Conservation (phyloP, 2,888 invertebrate genomes). For the Apodemia hepburni region DNA sequence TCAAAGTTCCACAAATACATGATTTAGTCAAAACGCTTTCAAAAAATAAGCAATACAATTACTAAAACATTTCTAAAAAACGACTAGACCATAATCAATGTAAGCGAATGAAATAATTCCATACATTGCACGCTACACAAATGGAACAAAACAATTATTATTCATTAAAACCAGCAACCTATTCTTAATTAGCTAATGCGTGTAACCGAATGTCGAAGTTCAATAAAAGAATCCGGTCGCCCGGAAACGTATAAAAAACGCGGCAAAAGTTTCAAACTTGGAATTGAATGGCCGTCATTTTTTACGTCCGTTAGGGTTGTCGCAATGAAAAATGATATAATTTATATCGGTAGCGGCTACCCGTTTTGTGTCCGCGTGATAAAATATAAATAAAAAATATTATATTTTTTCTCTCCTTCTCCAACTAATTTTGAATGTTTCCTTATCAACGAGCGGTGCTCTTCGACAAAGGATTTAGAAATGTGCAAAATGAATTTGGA, state of each 20-base stretch:
- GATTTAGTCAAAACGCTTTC: no score
- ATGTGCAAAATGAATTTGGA: slow-evolving; percentile 32
- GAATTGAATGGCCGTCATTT: slow-evolving; percentile 76
- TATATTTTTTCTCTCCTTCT: slow-evolving; percentile 71
- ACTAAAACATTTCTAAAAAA: no score
- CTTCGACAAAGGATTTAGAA: slow-evolving; percentile 66
- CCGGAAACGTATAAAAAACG: slow-evolving; percentile 78
- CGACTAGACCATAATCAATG: no score
- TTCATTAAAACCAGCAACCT: slow-evolving; percentile 25
- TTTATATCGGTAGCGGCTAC: slow-evolving; percentile 77
- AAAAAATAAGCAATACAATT: no score
- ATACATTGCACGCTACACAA: slow-evolving; percentile 26
- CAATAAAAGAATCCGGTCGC: slow-evolving; percentile 66
- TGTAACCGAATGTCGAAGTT: slow-evolving; percentile 37
- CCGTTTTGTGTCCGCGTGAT: slow-evolving; percentile 73
- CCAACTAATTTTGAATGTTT: slow-evolving; percentile 79
- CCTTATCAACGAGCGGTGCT: slow-evolving; percentile 77
- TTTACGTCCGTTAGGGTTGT: slow-evolving; percentile 77
- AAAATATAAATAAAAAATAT: slow-evolving; percentile 75
- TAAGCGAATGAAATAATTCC: not conserved
- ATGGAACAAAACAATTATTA: not conserved
- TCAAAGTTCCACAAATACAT: no score
- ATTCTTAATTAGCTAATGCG: slow-evolving; percentile 21
- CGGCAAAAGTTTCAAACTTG: slow-evolving; percentile 75
- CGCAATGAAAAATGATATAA: slow-evolving; percentile 79